phyloP scores from a whole-genome alignment of 2,888 invertebrate species.

The Ctenicera cuprea region DNA sequence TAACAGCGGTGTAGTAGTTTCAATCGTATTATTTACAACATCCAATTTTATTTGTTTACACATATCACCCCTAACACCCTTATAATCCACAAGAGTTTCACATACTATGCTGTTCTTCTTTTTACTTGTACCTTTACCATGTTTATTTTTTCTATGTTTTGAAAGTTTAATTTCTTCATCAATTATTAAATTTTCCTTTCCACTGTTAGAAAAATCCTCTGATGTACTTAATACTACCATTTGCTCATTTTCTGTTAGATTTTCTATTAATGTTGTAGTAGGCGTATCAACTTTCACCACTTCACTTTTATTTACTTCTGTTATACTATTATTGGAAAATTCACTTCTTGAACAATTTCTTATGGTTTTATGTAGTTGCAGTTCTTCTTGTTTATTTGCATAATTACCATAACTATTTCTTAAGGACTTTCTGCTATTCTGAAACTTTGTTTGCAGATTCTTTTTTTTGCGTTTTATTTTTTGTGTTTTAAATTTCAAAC shows the following conservation, averaged over 20 bases:
- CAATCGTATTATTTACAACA: neutral
- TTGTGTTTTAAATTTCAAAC: neutral
- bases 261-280: neutral
- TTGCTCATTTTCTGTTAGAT: slow-evolving; percentile 1
- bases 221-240: neutral
- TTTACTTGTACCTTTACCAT: slow-evolving; percentile 23
- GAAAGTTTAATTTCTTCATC: slow-evolving; percentile 19
- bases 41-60: neutral
- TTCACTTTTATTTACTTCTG: neutral
- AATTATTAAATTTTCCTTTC: slow-evolving; percentile 31
- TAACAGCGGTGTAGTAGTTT: neutral
- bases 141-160: slow-evolving; percentile 35
- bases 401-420: neutral
- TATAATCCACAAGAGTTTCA: slow-evolving; percentile 13
- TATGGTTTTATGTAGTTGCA: neutral
- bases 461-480: slow-evolving; percentile 5
- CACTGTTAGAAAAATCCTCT: slow-evolving; percentile 25
- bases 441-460: neutral
- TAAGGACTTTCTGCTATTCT: neutral
- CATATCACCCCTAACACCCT: slow-evolving; percentile 1
- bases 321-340: neutral
- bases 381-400: neutral
- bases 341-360: neutral
- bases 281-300: neutral
- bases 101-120: neutral